Base-by-base conservation (phyloP, 2,797 vertebrate species). In the Catostomus latipinnis region DNA sequence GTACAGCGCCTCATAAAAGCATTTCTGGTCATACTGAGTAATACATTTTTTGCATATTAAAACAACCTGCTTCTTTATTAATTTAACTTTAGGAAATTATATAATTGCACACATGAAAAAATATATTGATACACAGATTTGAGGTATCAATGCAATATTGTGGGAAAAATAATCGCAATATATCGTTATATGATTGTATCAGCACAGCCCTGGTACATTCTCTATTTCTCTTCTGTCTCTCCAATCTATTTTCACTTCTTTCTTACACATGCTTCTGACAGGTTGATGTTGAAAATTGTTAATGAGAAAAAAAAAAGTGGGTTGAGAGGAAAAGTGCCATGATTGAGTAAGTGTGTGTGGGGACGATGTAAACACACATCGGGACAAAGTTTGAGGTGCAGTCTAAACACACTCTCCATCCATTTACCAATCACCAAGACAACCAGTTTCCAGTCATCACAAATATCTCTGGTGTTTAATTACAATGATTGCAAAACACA, bases 361-460 rank as follows among this genome's bases (percentile, higher is more conserved):
- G 16, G 52, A 13, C 60, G 53, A 4, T 67, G 53, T 80, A 80
- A 80, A 80, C 61, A 80, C 77, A 72, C 69, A 66, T 58, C 43
- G 13, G 69, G 70, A 57, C 49, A 48, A 62, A 63, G 76, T 56
- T 63, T 71, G 34, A 78, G 52, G 58, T 78, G 71, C 43, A 78
- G 68, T 78, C 60, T 80, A 80, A 73, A 73, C 70, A 80, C 4
- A 1, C 53, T 50, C 70, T 73, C 45, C 53, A 73, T 73, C 52
- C 73, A 66, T 80, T 80, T 80, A 80, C 77, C 16, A 14, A 8
- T 66, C 45, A 72, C 70, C 62, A 57, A 58, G 78, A 57, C 52
- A 66, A 67, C 70, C 13, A 5, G 13, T 56, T 48, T 60, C 46
- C 46, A 69, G 52, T 53, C 9, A 50, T 58, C 61, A 8, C 62